phyloP scores from a whole-genome alignment of 2,797 vertebrate genomes.

The Pachyuromys duprasi region DNA sequence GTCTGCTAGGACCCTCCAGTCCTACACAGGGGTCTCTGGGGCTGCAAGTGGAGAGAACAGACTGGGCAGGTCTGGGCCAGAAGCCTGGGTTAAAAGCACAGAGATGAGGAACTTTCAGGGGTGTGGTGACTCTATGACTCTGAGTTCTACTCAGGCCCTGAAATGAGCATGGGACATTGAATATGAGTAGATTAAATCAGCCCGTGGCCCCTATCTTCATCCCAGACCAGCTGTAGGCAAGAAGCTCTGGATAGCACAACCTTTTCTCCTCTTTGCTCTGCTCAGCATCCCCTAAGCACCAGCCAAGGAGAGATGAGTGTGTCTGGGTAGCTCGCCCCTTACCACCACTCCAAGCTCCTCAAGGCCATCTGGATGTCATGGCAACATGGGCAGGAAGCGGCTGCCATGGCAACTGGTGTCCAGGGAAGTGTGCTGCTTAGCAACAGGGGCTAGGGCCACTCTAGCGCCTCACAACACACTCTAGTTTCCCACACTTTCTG shows the following conservation, averaged over 20 bases:
- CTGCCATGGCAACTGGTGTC: constrained; percentile 66
- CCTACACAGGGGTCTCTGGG: not conserved
- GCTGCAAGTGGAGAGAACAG: not conserved
- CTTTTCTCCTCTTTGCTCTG: not conserved
- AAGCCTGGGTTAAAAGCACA: not conserved
- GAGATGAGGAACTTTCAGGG: not conserved
- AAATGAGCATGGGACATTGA: not conserved
- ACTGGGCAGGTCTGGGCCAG: not conserved
- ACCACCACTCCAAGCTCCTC: not conserved
- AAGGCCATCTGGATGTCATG: constrained; percentile 54
- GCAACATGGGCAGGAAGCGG: constrained; percentile 67
- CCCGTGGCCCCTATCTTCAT: not conserved
- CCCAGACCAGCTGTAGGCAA: not conserved
- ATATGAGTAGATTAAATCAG: not conserved
- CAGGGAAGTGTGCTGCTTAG: constrained; percentile 61
- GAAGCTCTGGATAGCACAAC: too few relatives aligned
- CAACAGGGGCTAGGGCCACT: not conserved
- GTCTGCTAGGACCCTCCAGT: not conserved
- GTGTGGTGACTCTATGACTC: not conserved
- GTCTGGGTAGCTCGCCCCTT: not conserved
- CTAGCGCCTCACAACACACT: not conserved
- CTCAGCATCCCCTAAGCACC: not conserved
- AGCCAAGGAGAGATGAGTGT: not conserved
- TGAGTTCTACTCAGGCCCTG: not conserved
- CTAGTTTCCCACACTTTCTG: not conserved